Base-by-base conservation (phyloP, 1,140 invertebrate genomes). In the Ceratosolen solmsi region DNA sequence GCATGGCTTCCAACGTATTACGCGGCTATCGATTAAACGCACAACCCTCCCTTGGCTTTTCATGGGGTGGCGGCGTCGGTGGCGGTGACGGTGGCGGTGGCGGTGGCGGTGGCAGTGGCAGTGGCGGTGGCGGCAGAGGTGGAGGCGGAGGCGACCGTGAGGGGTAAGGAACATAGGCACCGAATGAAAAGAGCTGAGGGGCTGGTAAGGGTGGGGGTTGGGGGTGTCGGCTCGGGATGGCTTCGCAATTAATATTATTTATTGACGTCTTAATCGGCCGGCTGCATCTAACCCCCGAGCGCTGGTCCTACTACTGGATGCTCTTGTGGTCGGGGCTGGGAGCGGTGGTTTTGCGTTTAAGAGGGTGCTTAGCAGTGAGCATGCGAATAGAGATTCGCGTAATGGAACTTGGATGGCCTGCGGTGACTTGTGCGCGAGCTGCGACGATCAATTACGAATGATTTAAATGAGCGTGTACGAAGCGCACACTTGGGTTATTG, bases 241-340 rank as follows among this genome's bases (percentile, higher is more conserved):
- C 84, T 85, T 84, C 80, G 89, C 87, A 90, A 91, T 91, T 91
- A 91, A 91, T 91, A 91, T 91, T 91, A 91, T 91, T 91, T 91
- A 91, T 91, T 89, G 90, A 90, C 88, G 87, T 90, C 89, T 91
- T 91, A 90, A 91, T 91, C 89, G 89, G 80, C 51, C 74, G 58
- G 58, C 58, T 49, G 71, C 30, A 65, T 73, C 79, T 60, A 79
- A 56, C 68, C 54, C 38, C 30, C 60, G 0, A 25, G 60, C 1
- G 30, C 20, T 2, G 54, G 30, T 74, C 51, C 71, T 74, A 36
- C 17, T 36, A 33, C 54, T 38, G 7, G 63, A 68, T 79, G 46
- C 68, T 58, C 30, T 58, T 60, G 65, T 27, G 76, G 70, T 72
- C 4, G 25, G 36, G 68, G n/a, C 15, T 54, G 63, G 20, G 9